Percentiles rank a stretch among this genome's conserved stretches.
Evolutionary conservation across 2,888 invertebrate species (phyloP).

Genomic region (Pantelozetes paolii): DNA sequence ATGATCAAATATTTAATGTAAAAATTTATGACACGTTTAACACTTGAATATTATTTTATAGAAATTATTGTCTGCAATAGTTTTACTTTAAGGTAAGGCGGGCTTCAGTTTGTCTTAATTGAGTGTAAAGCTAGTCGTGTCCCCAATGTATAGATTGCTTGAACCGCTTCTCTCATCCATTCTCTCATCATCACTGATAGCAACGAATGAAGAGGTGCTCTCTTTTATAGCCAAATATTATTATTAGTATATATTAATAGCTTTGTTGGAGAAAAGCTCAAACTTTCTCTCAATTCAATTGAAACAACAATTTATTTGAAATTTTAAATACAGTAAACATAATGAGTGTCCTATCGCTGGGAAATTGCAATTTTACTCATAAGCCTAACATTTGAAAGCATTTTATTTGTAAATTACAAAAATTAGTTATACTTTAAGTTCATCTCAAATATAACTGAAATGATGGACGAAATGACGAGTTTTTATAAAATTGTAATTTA

Average conservation of each 20-base stretch:
- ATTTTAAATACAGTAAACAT: neutral
- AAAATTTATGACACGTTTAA: conserved; percentile 12
- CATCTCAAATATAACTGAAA: neutral
- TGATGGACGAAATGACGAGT: neutral
- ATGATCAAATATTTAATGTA: neutral
- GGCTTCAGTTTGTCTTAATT: conserved; percentile 35
- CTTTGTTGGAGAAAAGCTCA: conserved; percentile 24
- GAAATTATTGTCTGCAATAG: neutral
- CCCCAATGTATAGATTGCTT: neutral
- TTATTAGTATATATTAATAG: neutral
- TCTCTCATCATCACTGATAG: conserved; percentile 24
- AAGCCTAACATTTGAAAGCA: neutral
- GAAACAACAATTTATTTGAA: no score
- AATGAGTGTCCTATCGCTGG: conserved; percentile 34
- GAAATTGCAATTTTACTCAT: conserved; percentile 32
- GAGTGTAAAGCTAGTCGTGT: conserved; percentile 38
- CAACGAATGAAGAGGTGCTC: conserved; percentile 37
- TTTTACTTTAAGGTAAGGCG: conserved; percentile 9
- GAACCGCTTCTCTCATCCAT: conserved; percentile 33
- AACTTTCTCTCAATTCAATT: neutral
- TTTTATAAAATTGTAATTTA: neutral
- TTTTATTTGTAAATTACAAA: neutral
- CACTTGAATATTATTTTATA: conserved; percentile 4
- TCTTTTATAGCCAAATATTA: neutral
- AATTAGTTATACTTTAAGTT: conserved; percentile 5